Base-by-base conservation (phyloP, 2,888 invertebrate species). In the Andrena flavipes region DNA sequence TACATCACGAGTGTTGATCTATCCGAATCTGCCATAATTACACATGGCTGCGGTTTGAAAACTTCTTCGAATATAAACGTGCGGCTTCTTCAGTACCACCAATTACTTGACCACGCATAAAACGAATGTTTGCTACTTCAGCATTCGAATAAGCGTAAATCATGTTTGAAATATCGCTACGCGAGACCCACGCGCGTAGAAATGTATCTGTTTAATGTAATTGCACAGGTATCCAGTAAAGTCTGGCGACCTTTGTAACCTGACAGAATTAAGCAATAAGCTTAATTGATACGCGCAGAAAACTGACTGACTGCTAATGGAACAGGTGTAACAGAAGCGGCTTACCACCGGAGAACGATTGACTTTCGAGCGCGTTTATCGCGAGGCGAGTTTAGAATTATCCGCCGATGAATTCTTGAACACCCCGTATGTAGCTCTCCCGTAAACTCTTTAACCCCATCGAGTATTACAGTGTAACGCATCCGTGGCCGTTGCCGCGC, bases 361-460 rank as follows among this genome's bases (percentile, higher is more conserved):
- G 23, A 56, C 56, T 56, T 26, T 26, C 56, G 20, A 23, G 23
- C 23, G 23, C 56, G 56, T 10, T 10, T 3, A 26, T 54, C 54
- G 54, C 20, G n/a, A 62, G 2, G 5, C 10, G n/a, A n/a, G 20
- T 35, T 10, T 42, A 13, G 13, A 65, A 29, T 42, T n/a, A 30
- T 7, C 33, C 3, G 3, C 54, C 8, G 26, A 1, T 2, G 8
- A 35, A 26, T 70, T 70, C 54, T 13, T 26, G 48, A 48, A 59
- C 51, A 76, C 72, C 56, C 7, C 5, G 74, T 74, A 81, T 42
- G 73, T 33, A 23, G 69, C 35, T 70, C 69, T 65, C 54, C 76
- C 73, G 65, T 77, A 81, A 80, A 74, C 82, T 59, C 74, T 62
- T 76, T 68, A 84, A 82, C 79, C 78, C 75, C 68, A 49, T 62